Evolutionary conservation across 1,140 invertebrate genomes (phyloP).

Genomic region (Chymomyza costata): DNA sequence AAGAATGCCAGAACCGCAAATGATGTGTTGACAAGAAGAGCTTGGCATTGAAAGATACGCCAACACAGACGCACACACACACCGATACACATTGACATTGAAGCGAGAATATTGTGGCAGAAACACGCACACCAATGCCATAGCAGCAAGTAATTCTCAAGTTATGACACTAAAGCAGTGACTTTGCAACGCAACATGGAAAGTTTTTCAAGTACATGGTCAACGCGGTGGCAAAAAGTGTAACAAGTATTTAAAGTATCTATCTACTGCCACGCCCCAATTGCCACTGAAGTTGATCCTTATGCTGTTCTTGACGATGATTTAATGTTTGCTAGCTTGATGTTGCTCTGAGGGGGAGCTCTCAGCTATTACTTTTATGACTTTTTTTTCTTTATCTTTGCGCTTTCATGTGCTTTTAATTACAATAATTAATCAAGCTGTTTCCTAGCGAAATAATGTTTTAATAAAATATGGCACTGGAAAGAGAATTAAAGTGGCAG

Average conservation of each 20-base stretch:
- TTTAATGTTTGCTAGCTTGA: constrained; percentile 19
- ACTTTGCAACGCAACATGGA: constrained; percentile 21
- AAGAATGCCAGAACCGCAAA: constrained; percentile 20
- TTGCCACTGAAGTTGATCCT: too few relatives aligned
- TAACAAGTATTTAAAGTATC: not conserved
- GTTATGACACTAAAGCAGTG: constrained; percentile 58
- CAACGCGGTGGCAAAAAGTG: too few relatives aligned
- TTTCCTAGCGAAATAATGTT: too few relatives aligned
- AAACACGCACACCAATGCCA: constrained; percentile 2
- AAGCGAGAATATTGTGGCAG: constrained; percentile 8
- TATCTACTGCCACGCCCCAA: too few relatives aligned
- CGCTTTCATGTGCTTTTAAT: constrained; percentile 36
- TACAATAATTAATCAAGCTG: constrained; percentile 57
- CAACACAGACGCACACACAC: constrained; percentile 23
- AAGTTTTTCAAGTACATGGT: constrained; percentile 15
- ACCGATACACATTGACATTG: constrained; percentile 32
- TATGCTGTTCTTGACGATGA: too few relatives aligned
- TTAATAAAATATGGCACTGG: too few relatives aligned
- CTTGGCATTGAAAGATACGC: constrained; percentile 49
- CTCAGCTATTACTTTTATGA: constrained; percentile 38
- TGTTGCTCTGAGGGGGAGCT: constrained; percentile 17
- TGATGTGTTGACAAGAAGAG: constrained; percentile 57
- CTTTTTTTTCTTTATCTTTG: constrained; percentile 4
- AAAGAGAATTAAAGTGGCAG: too few relatives aligned
- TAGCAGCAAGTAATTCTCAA: constrained; percentile 14